Percentiles rank a stretch among this genome's conserved stretches.
Evolutionary conservation across 2,113 vertebrate genomes (phyloP).

Genomic region (human): DNA sequence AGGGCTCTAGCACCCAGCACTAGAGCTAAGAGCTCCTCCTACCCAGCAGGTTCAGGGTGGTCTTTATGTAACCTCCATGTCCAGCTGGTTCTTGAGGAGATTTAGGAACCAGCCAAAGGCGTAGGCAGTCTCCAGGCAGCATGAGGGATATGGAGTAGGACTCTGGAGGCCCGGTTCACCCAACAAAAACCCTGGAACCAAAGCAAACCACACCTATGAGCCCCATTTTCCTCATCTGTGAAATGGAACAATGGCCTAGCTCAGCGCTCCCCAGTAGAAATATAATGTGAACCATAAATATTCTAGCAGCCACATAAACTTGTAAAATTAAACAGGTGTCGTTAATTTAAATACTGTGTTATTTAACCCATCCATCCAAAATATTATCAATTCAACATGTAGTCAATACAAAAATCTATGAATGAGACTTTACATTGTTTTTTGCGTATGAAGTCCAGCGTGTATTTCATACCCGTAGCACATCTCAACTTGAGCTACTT

Average conservation of each 20-base stretch:
- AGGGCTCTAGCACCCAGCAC: fast-evolving
- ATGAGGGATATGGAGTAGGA: neutral
- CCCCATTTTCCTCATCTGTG: neutral
- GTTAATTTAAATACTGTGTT: neutral
- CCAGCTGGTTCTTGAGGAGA: neutral
- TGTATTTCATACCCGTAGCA: neutral
- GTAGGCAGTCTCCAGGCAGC: neutral
- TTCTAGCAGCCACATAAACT: neutral
- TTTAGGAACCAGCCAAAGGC: neutral
- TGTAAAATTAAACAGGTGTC: neutral
- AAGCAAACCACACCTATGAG: neutral
- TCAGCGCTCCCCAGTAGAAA: fast-evolving
- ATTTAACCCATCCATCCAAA: neutral
- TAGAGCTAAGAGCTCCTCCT: neutral
- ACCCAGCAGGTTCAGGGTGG: neutral
- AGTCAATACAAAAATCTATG: neutral
- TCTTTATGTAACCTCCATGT: neutral
- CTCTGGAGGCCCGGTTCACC: neutral
- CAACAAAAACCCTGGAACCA: fast-evolving
- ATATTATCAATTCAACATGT: neutral
- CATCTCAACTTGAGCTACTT: neutral
- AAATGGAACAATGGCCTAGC: neutral
- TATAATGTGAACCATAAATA: fast-evolving
- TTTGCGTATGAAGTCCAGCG: neutral
- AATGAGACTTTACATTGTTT: neutral